Evolutionary conservation across 2,113 vertebrate species (phyloP).

Genomic region (Orycteropus afer): DNA sequence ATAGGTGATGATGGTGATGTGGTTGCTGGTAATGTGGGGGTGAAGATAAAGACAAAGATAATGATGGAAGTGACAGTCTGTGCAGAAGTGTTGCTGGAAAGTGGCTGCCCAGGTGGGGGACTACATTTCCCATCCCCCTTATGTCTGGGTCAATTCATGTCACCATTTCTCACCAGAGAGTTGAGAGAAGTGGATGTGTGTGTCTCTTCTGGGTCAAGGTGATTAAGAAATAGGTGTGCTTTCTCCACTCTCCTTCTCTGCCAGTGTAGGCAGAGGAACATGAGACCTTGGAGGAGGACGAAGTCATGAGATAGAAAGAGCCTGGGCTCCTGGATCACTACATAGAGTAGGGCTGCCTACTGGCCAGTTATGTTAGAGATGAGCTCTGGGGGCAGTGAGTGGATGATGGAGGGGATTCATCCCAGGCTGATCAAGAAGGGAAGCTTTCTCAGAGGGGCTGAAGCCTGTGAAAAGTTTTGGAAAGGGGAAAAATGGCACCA

Average conservation of each 20-base stretch:
- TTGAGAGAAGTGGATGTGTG: background rate
- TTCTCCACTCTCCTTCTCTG: background rate
- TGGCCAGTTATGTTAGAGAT: too few species aligned
- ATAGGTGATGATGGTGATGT: too few species aligned
- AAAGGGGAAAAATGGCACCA: background rate
- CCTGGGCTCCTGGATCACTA: background rate
- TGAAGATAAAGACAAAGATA: background rate
- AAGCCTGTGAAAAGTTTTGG: background rate
- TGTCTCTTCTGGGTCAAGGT: background rate
- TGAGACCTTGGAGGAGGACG: background rate
- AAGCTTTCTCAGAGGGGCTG: background rate
- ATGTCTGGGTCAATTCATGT: background rate
- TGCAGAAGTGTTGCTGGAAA: background rate
- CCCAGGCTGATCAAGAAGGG: too few species aligned
- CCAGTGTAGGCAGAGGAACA: background rate
- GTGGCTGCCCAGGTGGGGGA: rapidly evolving
- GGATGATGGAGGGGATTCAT: background rate
- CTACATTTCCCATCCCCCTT: background rate
- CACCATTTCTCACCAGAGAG: background rate
- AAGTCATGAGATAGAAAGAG: background rate
- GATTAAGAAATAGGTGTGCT: background rate
- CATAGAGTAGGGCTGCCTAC: background rate
- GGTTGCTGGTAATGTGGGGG: background rate
- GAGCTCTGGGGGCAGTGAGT: background rate
- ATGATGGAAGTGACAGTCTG: rapidly evolving